These are phyloP conservation scores for Dreissena rostriformis DNA, from an alignment of 1,140 invertebrate species.

Conservation along the genomic window DNA sequence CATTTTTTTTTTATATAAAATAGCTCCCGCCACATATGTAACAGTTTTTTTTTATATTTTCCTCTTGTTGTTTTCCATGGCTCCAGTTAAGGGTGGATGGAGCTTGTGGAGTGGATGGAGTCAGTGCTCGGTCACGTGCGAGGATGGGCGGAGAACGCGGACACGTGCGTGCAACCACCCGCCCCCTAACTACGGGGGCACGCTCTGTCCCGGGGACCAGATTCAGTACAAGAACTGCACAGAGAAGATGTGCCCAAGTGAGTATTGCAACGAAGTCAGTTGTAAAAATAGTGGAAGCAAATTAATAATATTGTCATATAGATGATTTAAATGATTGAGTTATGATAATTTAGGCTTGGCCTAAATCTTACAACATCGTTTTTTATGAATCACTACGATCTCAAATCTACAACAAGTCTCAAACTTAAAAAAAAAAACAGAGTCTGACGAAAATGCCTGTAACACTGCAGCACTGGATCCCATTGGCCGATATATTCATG, in stretches of 20 bases:
- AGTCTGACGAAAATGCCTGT: too few species aligned
- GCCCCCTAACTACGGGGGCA: slow-evolving; percentile 71
- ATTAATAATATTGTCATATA: too few species aligned
- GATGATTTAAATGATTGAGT: too few species aligned
- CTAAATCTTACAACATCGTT: too few species aligned
- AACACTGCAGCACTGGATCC: too few species aligned
- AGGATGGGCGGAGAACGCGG: slow-evolving; percentile 72
- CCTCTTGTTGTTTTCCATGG: slow-evolving; percentile 63
- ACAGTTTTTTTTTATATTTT: slow-evolving; percentile 22
- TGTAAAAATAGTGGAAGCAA: too few species aligned
- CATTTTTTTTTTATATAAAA: too few species aligned
- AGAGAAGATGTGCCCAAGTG: slow-evolving; percentile 77
- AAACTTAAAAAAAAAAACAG: too few species aligned
- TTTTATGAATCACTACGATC: too few species aligned
- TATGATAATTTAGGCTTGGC: too few species aligned
- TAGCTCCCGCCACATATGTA: background rate
- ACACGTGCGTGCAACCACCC: slow-evolving; percentile 77
- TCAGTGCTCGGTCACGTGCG: slow-evolving; percentile 78
- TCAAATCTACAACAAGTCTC: too few species aligned
- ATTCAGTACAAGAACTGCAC: slow-evolving; percentile 71
- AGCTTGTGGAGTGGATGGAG: slow-evolving; percentile 83
- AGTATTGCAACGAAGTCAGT: slow-evolving; percentile 4
- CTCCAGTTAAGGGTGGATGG: slow-evolving; percentile 84
- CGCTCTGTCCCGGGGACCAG: slow-evolving; percentile 69
- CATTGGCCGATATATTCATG: too few species aligned